Evolutionary conservation across 23 tunicate species (phyloP).

Genomic region (Halocynthia roretzi): DNA sequence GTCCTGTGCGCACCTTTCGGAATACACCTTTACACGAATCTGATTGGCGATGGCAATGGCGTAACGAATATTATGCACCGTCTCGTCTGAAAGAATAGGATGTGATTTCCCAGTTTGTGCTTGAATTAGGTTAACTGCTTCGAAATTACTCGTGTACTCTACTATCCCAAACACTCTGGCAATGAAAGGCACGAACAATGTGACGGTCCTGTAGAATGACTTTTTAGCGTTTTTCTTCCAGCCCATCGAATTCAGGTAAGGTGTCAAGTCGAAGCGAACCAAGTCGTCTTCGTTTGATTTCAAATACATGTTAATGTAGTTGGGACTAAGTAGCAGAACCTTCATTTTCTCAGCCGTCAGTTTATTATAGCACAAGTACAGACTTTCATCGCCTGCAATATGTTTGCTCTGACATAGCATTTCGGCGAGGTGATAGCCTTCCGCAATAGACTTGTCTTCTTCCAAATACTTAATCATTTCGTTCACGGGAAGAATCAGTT

Average conservation of each 20-base stretch:
- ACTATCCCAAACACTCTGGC: constrained; percentile 3
- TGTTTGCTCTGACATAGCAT: constrained; percentile 15
- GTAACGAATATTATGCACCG: constrained; percentile 21
- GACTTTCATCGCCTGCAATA: constrained; percentile 16
- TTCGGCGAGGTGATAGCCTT: constrained; percentile 37
- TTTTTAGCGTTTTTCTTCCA: constrained; percentile 5
- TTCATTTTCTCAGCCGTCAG: background rate
- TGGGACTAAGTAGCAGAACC: background rate
- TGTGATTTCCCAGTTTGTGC: no score
- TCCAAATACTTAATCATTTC: constrained; percentile 30
- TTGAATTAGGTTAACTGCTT: background rate
- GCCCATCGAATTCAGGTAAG: background rate
- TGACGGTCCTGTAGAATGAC: constrained; percentile 8
- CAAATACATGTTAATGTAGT: background rate
- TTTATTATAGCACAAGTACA: background rate
- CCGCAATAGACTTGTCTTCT: constrained; percentile 10
- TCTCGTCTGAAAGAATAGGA: background rate
- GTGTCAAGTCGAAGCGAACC: background rate
- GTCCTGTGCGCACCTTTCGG: constrained; percentile 16
- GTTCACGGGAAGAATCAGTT: constrained; percentile 26
- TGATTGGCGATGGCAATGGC: constrained; percentile 33
- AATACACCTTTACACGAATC: constrained; percentile 26
- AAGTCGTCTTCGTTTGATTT: background rate
- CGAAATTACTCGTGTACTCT: constrained; percentile 6
- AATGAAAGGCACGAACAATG: constrained; percentile 20